Evolutionary conservation across 64 coral and sea anemone genomes (phyloP).

Genomic region (Actinia tenebrosa): DNA sequence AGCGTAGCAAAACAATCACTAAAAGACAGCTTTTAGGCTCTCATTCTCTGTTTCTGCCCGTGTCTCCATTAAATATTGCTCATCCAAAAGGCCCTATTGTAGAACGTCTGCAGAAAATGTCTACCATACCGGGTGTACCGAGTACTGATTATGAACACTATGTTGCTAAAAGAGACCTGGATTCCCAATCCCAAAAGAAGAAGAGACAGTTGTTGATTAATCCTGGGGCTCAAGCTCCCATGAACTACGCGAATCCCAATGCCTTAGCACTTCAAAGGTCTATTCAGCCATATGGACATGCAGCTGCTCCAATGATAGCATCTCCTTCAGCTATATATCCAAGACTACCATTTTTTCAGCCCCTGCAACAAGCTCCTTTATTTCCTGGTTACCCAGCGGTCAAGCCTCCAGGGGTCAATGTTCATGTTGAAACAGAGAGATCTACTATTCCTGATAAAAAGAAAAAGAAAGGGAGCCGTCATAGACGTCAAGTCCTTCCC

Average conservation of each 20-base stretch:
- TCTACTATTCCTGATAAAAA: slow-evolving; percentile 59
- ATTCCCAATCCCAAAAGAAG: not conserved
- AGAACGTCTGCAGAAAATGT: slow-evolving; percentile 66
- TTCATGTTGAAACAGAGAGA: slow-evolving; percentile 85
- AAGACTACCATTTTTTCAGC: slow-evolving; percentile 9
- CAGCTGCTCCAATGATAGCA: not conserved
- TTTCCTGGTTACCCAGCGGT: not conserved
- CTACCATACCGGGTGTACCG: slow-evolving; percentile 53
- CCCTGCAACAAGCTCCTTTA: not conserved
- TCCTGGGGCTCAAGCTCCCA: not conserved
- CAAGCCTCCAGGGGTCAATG: slow-evolving; percentile 50
- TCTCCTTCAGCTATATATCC: not conserved
- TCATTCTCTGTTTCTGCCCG: slow-evolving; percentile 61
- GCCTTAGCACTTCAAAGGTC: not conserved
- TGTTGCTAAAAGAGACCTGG: slow-evolving; percentile 34
- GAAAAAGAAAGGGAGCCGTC: not conserved
- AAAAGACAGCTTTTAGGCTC: slow-evolving; percentile 72
- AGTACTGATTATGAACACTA: slow-evolving; percentile 42
- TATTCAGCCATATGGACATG: not conserved
- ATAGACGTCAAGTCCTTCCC: slow-evolving; percentile 38
- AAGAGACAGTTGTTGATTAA: slow-evolving; percentile 45
- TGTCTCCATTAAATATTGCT: slow-evolving; percentile 62
- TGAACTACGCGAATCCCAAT: not conserved
- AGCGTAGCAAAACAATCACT: slow-evolving; percentile 46
- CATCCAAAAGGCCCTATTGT: slow-evolving; percentile 39